Evolutionary conservation across 1,140 invertebrate genomes (phyloP).

Genomic region (Drosophila seguyi): DNA sequence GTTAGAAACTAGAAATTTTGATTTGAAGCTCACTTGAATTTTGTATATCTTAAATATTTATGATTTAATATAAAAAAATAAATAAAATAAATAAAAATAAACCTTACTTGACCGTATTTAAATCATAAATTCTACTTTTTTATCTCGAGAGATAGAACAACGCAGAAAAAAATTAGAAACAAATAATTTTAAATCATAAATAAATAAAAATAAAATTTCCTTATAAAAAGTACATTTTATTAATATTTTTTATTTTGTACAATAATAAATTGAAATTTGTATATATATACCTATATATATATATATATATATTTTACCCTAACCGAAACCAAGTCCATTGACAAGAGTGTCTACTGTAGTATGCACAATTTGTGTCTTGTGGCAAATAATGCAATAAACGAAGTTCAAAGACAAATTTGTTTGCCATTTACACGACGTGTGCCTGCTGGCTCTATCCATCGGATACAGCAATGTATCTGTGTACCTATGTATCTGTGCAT

Average conservation of each 20-base stretch:
- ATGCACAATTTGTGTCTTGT: slow-evolving; percentile 31
- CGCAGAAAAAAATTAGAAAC: background rate
- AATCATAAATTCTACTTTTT: too few relatives aligned
- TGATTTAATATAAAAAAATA: too few relatives aligned
- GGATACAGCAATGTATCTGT: slow-evolving; percentile 8
- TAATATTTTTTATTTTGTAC: too few relatives aligned
- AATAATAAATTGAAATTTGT: too few relatives aligned
- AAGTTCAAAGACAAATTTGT: slow-evolving; percentile 51
- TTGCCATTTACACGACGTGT: slow-evolving; percentile 33
- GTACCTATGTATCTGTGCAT: background rate
- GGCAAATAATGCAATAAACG: slow-evolving; percentile 41
- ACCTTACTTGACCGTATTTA: too few relatives aligned
- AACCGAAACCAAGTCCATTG: background rate
- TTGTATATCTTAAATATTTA: too few relatives aligned
- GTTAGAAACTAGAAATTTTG: too few relatives aligned
- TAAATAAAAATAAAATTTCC: too few relatives aligned
- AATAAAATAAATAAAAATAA: too few relatives aligned
- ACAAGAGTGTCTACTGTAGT: background rate
- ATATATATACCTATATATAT: too few relatives aligned
- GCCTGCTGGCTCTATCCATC: background rate
- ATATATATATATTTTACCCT: background rate
- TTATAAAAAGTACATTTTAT: too few relatives aligned
- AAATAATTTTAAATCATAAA: background rate
- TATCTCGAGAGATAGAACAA: background rate
- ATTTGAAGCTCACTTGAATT: too few relatives aligned